phyloP scores from a whole-genome alignment of 2,888 invertebrate genomes.

The Eueremaeus valkanovi region DNA sequence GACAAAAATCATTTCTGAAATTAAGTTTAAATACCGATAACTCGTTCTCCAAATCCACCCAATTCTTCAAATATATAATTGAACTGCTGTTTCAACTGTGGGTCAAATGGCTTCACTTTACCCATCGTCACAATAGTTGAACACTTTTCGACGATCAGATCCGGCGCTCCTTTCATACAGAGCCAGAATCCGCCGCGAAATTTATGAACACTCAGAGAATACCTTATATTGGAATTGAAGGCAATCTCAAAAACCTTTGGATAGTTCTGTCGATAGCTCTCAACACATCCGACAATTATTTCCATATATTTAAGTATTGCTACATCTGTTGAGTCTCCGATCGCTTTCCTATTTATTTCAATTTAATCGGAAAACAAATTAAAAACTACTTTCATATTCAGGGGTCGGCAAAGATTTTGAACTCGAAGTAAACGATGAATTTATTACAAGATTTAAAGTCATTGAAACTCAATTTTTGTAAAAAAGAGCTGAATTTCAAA shows the following conservation, averaged over 20 bases:
- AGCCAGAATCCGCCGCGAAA: conserved; percentile 15
- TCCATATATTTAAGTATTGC: conserved; percentile 53
- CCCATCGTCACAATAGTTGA: conserved; percentile 59
- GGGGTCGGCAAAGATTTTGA: no score
- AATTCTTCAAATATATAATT: conserved; percentile 68
- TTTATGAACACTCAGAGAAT: conserved; percentile 47
- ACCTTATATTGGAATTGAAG: conserved; percentile 55
- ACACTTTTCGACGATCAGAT: conserved; percentile 56
- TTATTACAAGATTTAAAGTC: no score
- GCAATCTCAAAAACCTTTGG: conserved; percentile 53
- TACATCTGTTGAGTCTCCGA: conserved; percentile 53
- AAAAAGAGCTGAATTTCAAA: no score
- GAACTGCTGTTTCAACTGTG: conserved; percentile 57
- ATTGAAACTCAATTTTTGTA: no score
- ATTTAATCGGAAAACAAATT: no score
- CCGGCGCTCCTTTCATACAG: conserved; percentile 57
- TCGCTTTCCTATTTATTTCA: conserved; percentile 52
- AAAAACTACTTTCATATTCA: no score
- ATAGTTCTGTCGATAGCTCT: conserved; percentile 49
- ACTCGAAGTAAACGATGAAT: no score
- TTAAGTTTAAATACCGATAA: conserved; percentile 51
- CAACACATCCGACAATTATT: conserved; percentile 50
- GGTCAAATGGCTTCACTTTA: conserved; percentile 54
- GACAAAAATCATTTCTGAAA: not conserved
- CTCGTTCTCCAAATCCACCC: conserved; percentile 78